Evolutionary conservation across 2,888 invertebrate species (phyloP).

Genomic region (Leptodirus hochenwartii): DNA sequence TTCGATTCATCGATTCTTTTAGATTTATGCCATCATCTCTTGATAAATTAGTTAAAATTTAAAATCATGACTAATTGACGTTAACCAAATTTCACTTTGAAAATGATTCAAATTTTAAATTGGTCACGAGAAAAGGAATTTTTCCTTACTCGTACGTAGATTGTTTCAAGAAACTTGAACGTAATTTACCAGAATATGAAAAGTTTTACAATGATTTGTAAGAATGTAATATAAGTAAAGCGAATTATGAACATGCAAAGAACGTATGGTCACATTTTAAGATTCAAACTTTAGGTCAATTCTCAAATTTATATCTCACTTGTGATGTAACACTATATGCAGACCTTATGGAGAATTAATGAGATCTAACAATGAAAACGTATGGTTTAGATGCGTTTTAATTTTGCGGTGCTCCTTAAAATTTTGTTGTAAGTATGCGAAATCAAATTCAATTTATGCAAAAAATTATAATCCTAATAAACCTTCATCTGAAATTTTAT

Average conservation of each 20-base stretch:
- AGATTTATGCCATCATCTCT: conserved; percentile 5
- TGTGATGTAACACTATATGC: too few species aligned
- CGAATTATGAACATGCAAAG: too few species aligned
- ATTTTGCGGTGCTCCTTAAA: conserved; percentile 4
- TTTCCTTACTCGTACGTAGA: conserved; percentile 20
- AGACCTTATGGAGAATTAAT: too few species aligned
- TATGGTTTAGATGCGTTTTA: too few species aligned
- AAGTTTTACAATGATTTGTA: too few species aligned
- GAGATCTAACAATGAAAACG: too few species aligned
- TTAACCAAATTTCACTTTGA: conserved; percentile 1
- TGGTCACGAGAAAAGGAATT: conserved; percentile 16
- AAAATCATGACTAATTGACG: not conserved
- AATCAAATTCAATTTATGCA: not conserved
- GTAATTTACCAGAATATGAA: too few species aligned
- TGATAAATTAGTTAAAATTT: conserved; percentile 3
- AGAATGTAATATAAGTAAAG: too few species aligned
- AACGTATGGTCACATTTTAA: too few species aligned
- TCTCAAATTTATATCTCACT: too few species aligned
- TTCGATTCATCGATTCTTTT: too few species aligned
- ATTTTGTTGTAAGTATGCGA: conserved; percentile 4
- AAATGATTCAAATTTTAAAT: conserved; percentile 10
- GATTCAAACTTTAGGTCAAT: too few species aligned
- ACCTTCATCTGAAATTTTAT: conserved; percentile 1
- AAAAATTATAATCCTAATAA: conserved; percentile 1
- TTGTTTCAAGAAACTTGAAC: conserved; percentile 13